phyloP scores from a whole-genome alignment of 2,888 invertebrate genomes.

The Netelia inedita region DNA sequence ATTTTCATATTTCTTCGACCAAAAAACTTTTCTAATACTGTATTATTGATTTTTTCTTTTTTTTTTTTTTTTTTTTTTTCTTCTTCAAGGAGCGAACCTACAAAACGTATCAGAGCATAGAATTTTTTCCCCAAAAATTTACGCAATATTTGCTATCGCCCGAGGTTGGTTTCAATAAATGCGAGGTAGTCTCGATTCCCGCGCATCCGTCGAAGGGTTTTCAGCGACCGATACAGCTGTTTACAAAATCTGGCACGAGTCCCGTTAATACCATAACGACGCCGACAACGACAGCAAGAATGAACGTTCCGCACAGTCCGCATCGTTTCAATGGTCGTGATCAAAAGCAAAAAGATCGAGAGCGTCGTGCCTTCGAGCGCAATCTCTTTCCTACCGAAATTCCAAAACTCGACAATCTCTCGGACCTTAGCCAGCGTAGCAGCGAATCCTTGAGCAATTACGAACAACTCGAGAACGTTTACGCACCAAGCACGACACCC shows the following conservation, averaged over 20 bases:
- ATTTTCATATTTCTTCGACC: too few relatives aligned
- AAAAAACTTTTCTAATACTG: slow-evolving; percentile 3
- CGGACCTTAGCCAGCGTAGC: slow-evolving; percentile 81
- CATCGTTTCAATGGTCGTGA: slow-evolving; percentile 71
- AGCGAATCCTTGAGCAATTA: slow-evolving; percentile 81
- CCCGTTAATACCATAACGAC: slow-evolving; percentile 41
- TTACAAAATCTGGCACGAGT: slow-evolving; percentile 78
- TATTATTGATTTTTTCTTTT: slow-evolving; percentile 12
- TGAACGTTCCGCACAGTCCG: not conserved
- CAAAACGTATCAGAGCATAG: slow-evolving; percentile 93
- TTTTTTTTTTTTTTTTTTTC: slow-evolving; percentile 64
- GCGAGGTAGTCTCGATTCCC: slow-evolving; percentile 92
- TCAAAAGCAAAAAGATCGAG: slow-evolving; percentile 71
- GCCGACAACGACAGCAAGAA: slow-evolving; percentile 22
- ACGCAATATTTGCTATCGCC: slow-evolving; percentile 95
- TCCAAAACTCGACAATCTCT: slow-evolving; percentile 74
- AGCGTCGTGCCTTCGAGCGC: slow-evolving; percentile 76
- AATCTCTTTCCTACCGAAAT: slow-evolving; percentile 78
- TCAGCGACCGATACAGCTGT: slow-evolving; percentile 91
- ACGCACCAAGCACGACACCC: slow-evolving; percentile 82
- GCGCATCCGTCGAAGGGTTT: slow-evolving; percentile 96
- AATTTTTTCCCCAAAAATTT: slow-evolving; percentile 96
- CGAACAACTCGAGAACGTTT: slow-evolving; percentile 82
- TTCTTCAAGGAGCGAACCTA: slow-evolving; percentile 92
- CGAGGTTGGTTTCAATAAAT: slow-evolving; percentile 96